Conservation (phyloP, 1,140 invertebrate genomes). For the Drosophila baimaii region DNA sequence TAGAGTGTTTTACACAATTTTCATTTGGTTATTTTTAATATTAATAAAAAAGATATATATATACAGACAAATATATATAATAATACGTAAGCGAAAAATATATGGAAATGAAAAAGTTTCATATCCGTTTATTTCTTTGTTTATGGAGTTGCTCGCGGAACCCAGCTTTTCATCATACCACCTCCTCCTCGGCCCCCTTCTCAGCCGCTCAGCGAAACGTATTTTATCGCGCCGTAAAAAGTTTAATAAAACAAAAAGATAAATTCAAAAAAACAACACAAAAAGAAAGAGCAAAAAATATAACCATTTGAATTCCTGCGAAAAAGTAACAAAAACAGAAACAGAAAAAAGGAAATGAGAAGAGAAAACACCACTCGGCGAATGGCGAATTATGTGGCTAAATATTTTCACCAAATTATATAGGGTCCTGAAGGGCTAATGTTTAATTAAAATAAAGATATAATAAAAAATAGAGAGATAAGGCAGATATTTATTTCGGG, state of each 20-base stretch:
- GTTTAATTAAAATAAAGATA: background rate
- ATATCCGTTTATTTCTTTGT: constrained; percentile 36
- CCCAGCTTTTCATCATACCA: constrained; percentile 1
- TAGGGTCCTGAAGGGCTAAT: background rate
- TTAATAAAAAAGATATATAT: constrained; percentile 21
- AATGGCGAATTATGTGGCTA: constrained; percentile 5
- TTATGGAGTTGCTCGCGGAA: constrained; percentile 28
- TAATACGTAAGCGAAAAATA: background rate
- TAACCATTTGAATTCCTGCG: constrained; percentile 10
- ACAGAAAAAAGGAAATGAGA: constrained; percentile 4
- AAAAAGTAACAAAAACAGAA: constrained; percentile 4
- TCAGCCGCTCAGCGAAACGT: constrained; percentile 4
- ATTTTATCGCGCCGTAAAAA: constrained; percentile 49
- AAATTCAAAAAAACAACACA: constrained; percentile 5
- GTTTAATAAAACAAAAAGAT: constrained; percentile 26
- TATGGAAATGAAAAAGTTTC: constrained; percentile 42
- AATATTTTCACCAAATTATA: constrained; percentile 30
- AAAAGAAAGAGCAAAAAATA: background rate
- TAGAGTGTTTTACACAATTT: constrained; percentile 33
- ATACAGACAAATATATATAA: background rate
- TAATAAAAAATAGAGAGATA: background rate
- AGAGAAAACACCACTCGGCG: background rate
- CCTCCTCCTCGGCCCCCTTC: background rate
- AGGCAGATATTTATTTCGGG: background rate
- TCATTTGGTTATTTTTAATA: constrained; percentile 29